Percentiles rank a stretch among this genome's conserved stretches.
Evolutionary conservation across 2,797 vertebrate genomes (phyloP).

Genomic region (Microcaecilia unicolor): DNA sequence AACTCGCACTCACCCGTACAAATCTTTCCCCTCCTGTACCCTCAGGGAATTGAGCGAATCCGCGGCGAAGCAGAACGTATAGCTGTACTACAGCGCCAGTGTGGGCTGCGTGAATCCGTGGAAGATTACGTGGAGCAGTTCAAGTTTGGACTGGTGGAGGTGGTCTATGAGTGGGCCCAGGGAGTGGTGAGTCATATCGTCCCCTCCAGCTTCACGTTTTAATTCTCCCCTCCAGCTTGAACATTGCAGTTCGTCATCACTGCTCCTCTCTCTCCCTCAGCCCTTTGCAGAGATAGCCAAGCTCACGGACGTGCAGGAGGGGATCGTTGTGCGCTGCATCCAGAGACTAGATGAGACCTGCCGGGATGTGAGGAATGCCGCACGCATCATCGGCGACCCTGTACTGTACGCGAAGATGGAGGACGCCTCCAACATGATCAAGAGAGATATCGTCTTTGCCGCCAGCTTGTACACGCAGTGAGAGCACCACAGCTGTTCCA

Average conservation of each 20-base stretch:
- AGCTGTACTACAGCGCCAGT: slow-evolving; percentile 74
- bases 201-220: too few species aligned
- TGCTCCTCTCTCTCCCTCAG: slow-evolving; percentile 27
- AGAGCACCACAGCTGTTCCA: background rate
- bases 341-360: slow-evolving; percentile 87
- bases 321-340: slow-evolving; percentile 83
- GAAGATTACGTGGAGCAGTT: slow-evolving; percentile 83
- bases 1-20: background rate
- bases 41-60: slow-evolving; percentile 69
- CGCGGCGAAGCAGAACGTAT: slow-evolving; percentile 67
- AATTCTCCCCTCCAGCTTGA: too few species aligned
- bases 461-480: slow-evolving; percentile 88
- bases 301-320: slow-evolving; percentile 82
- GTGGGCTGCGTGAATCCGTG: slow-evolving; percentile 68
- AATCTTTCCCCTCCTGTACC: background rate
- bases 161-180: slow-evolving; percentile 88
- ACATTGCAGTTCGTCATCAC: too few species aligned
- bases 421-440: slow-evolving; percentile 72
- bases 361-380: slow-evolving; percentile 77
- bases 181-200: slow-evolving; percentile 79
- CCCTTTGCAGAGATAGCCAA: slow-evolving; percentile 77
- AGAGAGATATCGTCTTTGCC: slow-evolving; percentile 85
- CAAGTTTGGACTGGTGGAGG: slow-evolving; percentile 83
- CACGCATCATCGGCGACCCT: slow-evolving; percentile 81
- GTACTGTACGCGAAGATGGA: slow-evolving; percentile 87